Evolutionary conservation across 2,888 invertebrate genomes (phyloP), one percentile per base, ranked within the genome.

Genomic region (Plusia festucae): DNA sequence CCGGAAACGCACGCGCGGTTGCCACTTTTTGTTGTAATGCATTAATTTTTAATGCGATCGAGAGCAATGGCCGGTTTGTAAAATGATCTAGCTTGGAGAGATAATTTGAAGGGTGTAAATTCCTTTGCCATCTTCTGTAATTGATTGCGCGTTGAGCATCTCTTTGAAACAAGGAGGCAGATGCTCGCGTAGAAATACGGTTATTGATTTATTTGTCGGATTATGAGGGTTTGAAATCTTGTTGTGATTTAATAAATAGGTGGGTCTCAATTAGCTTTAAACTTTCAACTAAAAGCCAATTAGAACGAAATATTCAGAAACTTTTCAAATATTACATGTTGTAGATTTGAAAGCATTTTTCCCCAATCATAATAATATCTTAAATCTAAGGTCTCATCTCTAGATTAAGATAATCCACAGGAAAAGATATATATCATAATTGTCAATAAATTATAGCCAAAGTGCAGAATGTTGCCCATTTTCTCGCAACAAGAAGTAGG

Each of bases 1-100:
- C 83, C 90, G 91, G 91, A 91, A 91, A 85, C 84, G 84, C 89
- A 86, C 84, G 89, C 86, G 86, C 85, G 68, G 68, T 59, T 72
- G 56, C 60, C 60, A 70, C 72, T 84, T 89, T 90, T 89, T 88
- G 84, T 80, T 71, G 74, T 74, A 75, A 82, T 75, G 82, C 89
- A 90, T 89, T 86, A 88, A 90, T 88, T 89, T 88, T 83, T 84
- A 90, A 88, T 88, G 83, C 81, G 58, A 81, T 78, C 54, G 81
- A 88, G 91, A 89, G 88, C 90, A 89, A 82, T 86, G 90, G 68
- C 90, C 89, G 86, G 70, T 64, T 82, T 78, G 77, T 79, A 68
- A 80, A 86, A 82, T 84, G 79, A 85, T 83, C 82, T 82, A 70
- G 60, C 59, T 66, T 11, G n/a, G 22, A 60, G 52, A 32, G 63